Base-by-base conservation (phyloP, 2,113 vertebrate genomes). In the Athene cunicularia region DNA sequence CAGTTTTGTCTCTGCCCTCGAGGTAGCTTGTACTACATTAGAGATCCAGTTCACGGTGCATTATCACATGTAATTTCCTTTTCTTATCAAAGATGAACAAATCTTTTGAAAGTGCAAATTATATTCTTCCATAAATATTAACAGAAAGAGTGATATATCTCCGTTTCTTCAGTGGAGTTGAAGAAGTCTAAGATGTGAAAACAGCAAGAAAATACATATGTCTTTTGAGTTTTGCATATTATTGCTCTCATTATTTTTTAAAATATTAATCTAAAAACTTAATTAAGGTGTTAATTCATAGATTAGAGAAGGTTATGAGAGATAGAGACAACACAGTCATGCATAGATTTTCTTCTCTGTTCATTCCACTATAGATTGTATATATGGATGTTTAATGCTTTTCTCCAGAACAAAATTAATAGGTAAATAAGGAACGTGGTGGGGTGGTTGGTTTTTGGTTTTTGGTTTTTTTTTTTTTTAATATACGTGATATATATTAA, bases 221-320 rank as follows among this genome's bases (percentile, higher is more conserved):
- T 77, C 13, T 91, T 79, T 84, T 79, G 27, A 43, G 27, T 56
- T 88, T 95, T 79, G 16, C 4, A 1, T 60, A 24, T 43, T 92
- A 80, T 66, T 83, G 71, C 59, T 76, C 62, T 80, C 70, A 71
- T 84, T 80, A 84, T 63, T 96, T 94, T 86, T 66, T 4, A 39
- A 85, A 93, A 68, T 84, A 66, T 79, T 94, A 73, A 93, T 95
- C 70, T 80, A 74, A 88, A 94, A 93, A 45, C 43, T 74, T 94
- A 94, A 95, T 94, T 82, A 89, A 84, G 83, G 39, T 96, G 86
- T 86, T 97, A 94, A 94, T 92, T 92, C 90, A 94, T 62, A 83
- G 79, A 70, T 45, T 92, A 67, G 86, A 73, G 75, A 66, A 59
- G 43, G 55, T 74, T 77, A 19, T 86, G 86, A 74, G 56, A 90